Conservation (phyloP, 2,797 vertebrate genomes). For the Acanthurus tractus region DNA sequence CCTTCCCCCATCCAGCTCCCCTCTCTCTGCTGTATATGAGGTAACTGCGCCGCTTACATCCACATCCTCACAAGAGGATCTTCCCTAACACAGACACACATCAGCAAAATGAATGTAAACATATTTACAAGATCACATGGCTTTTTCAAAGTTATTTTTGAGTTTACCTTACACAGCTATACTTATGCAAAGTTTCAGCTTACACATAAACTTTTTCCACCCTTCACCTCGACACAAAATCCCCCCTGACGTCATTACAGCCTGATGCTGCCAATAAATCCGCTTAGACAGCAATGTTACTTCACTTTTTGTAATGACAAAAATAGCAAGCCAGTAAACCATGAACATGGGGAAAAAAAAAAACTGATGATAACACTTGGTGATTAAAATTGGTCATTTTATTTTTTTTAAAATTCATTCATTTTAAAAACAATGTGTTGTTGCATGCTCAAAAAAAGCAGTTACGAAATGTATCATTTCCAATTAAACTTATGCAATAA, state of each 20-base stretch:
- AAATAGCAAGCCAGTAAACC: not conserved
- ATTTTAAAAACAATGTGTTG: not conserved
- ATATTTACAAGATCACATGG: too few relatives aligned
- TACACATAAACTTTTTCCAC: not conserved
- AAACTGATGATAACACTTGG: not conserved
- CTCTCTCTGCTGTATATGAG: constrained; percentile 96
- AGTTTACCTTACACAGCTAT: not conserved
- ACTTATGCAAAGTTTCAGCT: not conserved
- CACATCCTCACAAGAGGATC: not conserved
- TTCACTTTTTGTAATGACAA: not conserved
- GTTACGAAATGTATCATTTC: too few relatives aligned
- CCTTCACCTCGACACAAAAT: not conserved
- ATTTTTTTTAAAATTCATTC: too few relatives aligned
- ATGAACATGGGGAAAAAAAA: not conserved
- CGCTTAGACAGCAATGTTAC: constrained; percentile 15
- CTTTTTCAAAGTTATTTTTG: not conserved
- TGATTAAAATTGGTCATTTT: too few relatives aligned
- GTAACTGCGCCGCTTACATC: constrained; percentile 72
- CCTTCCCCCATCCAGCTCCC: constrained; percentile 96
- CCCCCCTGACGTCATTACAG: not conserved
- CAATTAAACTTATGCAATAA: too few relatives aligned
- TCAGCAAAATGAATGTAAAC: too few relatives aligned
- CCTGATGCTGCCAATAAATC: not conserved
- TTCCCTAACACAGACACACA: not conserved
- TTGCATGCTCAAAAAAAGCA: not conserved